These are phyloP conservation scores for Popillia japonica DNA, from an alignment of 1,140 invertebrate genomes.

Conservation along the genomic window DNA sequence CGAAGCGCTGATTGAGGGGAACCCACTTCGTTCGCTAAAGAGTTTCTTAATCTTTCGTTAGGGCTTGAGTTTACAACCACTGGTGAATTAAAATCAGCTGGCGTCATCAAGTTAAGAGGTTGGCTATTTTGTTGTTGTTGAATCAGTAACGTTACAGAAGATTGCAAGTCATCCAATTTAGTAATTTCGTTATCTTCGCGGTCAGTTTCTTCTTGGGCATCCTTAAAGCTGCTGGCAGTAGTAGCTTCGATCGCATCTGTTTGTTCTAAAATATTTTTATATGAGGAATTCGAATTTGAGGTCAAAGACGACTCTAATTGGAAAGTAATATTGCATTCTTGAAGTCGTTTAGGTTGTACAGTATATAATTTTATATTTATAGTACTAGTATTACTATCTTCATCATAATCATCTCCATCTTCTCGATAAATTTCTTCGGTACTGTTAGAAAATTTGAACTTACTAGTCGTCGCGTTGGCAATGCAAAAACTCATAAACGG, in stretches of 20 bases:
- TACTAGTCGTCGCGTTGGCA: slow-evolving; percentile 73
- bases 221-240: slow-evolving; percentile 27
- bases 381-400: slow-evolving; percentile 57
- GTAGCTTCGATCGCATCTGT: neutral
- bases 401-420: slow-evolving; percentile 53
- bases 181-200: slow-evolving; percentile 50
- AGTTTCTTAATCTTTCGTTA: slow-evolving; percentile 47
- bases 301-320: slow-evolving; percentile 62
- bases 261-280: slow-evolving; percentile 36
- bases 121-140: slow-evolving; percentile 51
- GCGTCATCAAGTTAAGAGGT: slow-evolving; percentile 79
- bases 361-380: slow-evolving; percentile 80
- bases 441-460: slow-evolving; percentile 60
- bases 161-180: slow-evolving; percentile 56
- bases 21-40: slow-evolving; percentile 39
- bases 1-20: slow-evolving; percentile 42
- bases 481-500: slow-evolving; percentile 88
- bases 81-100: slow-evolving; percentile 84
- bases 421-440: slow-evolving; percentile 57
- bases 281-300: slow-evolving; percentile 43
- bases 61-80: slow-evolving; percentile 60
- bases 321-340: slow-evolving; percentile 85
- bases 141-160: slow-evolving; percentile 56
- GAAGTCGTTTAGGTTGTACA: slow-evolving; percentile 87
- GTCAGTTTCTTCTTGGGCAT: slow-evolving; percentile 38